Conservation (phyloP, 2,797 vertebrate genomes). For the Epinephelus malabaricus region DNA sequence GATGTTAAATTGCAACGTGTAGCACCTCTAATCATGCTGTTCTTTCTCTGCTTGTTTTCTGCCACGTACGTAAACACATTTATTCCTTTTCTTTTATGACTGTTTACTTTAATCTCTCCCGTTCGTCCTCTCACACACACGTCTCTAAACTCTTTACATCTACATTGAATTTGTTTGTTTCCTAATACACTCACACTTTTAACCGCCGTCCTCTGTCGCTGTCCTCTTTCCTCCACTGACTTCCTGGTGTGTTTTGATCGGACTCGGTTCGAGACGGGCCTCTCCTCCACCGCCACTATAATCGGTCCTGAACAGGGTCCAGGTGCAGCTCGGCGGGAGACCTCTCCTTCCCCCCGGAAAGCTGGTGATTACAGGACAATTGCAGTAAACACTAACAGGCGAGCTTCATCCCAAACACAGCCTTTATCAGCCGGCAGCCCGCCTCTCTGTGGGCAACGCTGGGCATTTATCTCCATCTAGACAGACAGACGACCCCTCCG, state of each 20-base stretch:
- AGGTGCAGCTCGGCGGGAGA: constrained; percentile 71
- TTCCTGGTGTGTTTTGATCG: constrained; percentile 11
- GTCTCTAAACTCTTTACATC: neutral
- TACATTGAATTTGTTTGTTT: neutral
- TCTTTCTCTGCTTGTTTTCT: constrained; percentile 3
- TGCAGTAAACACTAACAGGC: constrained; percentile 80
- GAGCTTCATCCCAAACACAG: constrained; percentile 64
- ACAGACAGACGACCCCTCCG: constrained; percentile 52
- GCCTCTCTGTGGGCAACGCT: constrained; percentile 50
- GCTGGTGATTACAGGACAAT: constrained; percentile 76
- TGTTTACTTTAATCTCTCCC: neutral
- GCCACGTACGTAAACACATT: constrained; percentile 24
- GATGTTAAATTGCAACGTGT: constrained; percentile 50
- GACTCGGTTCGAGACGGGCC: neutral
- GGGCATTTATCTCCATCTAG: constrained; percentile 72
- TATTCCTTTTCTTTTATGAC: constrained; percentile 16
- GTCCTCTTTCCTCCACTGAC: neutral
- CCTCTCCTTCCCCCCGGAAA: constrained; percentile 53
- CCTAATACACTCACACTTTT: neutral
- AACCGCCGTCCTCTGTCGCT: neutral
- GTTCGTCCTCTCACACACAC: neutral
- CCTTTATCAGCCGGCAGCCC: constrained; percentile 59
- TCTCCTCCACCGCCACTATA: constrained; percentile 35
- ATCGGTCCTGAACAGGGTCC: constrained; percentile 57
- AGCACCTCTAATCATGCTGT: constrained; percentile 47